Percentiles rank a stretch among this genome's conserved stretches.
These are phyloP conservation scores for Cheilinus undulatus DNA, from an alignment of 2,113 vertebrate genomes.

Conservation along the genomic window DNA sequence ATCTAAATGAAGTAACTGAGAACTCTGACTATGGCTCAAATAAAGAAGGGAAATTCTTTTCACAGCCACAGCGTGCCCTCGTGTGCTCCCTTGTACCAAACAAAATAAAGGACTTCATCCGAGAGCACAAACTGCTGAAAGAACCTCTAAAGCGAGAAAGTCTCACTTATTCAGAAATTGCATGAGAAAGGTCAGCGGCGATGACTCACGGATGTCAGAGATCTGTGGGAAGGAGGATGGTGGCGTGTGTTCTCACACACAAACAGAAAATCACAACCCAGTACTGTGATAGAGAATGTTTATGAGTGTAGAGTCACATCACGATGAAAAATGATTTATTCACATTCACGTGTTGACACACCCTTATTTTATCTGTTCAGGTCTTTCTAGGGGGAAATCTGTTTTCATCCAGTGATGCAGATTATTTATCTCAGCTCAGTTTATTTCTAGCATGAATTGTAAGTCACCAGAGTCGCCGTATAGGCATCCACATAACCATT, in stretches of 20 bases:
- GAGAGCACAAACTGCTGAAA: conserved; percentile 33
- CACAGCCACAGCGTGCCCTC: conserved; percentile 30
- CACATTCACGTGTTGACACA: not conserved
- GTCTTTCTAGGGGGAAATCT: not conserved
- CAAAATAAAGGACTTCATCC: conserved; percentile 36
- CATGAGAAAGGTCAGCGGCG: conserved; percentile 72
- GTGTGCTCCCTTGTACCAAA: conserved; percentile 25
- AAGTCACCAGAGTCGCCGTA: too few relatives aligned
- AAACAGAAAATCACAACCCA: conserved; percentile 19
- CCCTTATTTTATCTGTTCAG: not conserved
- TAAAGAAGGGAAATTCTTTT: conserved; percentile 57
- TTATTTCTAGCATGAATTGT: too few relatives aligned
- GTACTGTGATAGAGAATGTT: conserved; percentile 33
- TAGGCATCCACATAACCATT: too few relatives aligned
- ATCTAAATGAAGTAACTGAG: conserved; percentile 22
- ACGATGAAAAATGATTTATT: not conserved
- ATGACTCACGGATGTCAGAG: conserved; percentile 73
- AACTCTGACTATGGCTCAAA: conserved; percentile 31
- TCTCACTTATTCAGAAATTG: conserved; percentile 61
- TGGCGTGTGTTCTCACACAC: conserved; percentile 43
- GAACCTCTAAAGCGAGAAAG: conserved; percentile 42
- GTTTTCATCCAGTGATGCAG: not conserved
- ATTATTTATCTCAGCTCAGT: not conserved
- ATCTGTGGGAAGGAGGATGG: conserved; percentile 64
- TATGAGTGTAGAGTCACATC: conserved; percentile 27